Base-by-base conservation (phyloP, 2,888 invertebrate genomes). In the Drosophila paramelanica region DNA sequence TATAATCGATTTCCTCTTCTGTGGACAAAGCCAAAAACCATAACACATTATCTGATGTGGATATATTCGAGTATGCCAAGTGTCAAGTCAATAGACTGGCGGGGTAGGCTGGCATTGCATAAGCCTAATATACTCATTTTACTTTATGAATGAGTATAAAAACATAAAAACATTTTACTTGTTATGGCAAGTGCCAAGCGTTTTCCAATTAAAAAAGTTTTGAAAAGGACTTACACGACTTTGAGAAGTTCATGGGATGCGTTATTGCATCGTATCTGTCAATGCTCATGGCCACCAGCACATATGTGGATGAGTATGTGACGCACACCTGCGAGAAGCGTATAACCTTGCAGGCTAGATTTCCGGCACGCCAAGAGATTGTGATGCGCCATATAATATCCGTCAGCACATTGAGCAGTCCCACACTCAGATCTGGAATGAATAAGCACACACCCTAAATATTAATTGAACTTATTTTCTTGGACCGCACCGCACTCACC, bases 231-330 rank as follows among this genome's bases (percentile, higher is more conserved):
- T 96, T 93, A 98, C 98, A 97, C 91, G 97, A 97, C 89, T 97
- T 97, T 56, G 97, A 97, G 93, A 98, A 98, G 93, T 98, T 98
- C 97, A 98, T 97, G 0, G 98, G 98, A 92, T 97, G 96, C 13
- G 97, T 97, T 90, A 98, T 98, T 75, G 98, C 98, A 89, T 98
- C 98, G 91, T 97, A 98, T 85, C 98, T 94, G 93, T 98, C 98
- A 88, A 98, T 97, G 88, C 97, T 97, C 67, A 98, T 94, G 3
- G 98, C 98, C 25, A 98, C 98, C 62, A 98, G 93, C 33, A 98
- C 97, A 91, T 98, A 98, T 0, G 98, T 98, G 3, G 98, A 98
- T 1, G 97, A 97, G 91, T 97, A 98, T 79, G 97, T 97, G 53
- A 98, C 97, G 77, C 97, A 95, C 1, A 95, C 96, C 95, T 97